Evolutionary conservation across 2,888 invertebrate genomes (phyloP).

Genomic region (Cryptus viduatorius): DNA sequence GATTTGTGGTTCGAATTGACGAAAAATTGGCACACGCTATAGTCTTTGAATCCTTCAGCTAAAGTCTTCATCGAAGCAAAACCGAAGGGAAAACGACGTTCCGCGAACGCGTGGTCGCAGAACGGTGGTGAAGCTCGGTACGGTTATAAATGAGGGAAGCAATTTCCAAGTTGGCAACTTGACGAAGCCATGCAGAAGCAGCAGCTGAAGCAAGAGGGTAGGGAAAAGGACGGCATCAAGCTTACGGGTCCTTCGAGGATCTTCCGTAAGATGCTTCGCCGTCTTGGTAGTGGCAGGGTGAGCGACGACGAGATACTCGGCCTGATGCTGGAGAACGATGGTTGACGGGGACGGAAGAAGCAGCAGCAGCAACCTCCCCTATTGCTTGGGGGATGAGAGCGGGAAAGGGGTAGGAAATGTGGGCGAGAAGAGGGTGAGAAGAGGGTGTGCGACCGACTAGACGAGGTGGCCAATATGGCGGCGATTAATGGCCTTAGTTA

Average conservation of each 20-base stretch:
- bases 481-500: constrained; percentile 81
- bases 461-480: constrained; percentile 79
- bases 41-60: constrained; percentile 63
- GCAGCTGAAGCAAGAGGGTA: constrained; percentile 47
- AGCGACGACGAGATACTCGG: constrained; percentile 58
- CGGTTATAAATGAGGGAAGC: constrained; percentile 82
- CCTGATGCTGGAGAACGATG: constrained; percentile 68
- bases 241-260: constrained; percentile 44
- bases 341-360: constrained; percentile 57
- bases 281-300: constrained; percentile 45
- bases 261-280: constrained; percentile 51
- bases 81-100: constrained; percentile 70
- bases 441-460: constrained; percentile 76
- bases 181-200: constrained; percentile 73
- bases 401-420: constrained; percentile 20
- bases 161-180: constrained; percentile 82
- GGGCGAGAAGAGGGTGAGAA: constrained; percentile 59
- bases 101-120: constrained; percentile 72
- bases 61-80: not conserved
- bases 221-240: constrained; percentile 18
- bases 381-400: constrained; percentile 40
- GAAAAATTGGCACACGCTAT: constrained; percentile 20
- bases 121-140: constrained; percentile 40
- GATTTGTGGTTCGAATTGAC: constrained; percentile 10
- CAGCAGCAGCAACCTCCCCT: constrained; percentile 52